These are phyloP conservation scores for Machimus rusticus DNA, from an alignment of 2,888 invertebrate species.

Conservation along the genomic window DNA sequence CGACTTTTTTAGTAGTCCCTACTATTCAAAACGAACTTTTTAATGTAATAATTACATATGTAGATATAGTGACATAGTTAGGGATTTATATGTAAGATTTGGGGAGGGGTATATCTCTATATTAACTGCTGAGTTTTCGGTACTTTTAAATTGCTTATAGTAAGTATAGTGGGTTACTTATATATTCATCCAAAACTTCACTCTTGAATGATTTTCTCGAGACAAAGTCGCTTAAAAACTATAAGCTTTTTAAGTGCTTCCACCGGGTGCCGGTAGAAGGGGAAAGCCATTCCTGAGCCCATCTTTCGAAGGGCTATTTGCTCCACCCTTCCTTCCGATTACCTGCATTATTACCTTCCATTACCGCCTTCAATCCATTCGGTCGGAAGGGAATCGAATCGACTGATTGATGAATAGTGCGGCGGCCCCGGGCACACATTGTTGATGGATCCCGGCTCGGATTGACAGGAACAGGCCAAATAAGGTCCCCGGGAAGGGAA, in stretches of 20 bases:
- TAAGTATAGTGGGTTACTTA: not conserved
- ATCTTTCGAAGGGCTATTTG: not conserved
- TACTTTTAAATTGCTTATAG: not conserved
- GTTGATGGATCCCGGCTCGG: not conserved
- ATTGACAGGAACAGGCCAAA: not conserved
- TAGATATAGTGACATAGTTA: too few species aligned
- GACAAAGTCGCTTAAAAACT: not conserved
- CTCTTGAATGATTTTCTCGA: not conserved
- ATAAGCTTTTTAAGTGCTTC: not conserved
- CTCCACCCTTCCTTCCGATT: not conserved
- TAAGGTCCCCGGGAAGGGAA: not conserved
- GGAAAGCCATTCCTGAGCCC: not conserved
- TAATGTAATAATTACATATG: too few species aligned
- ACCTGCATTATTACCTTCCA: not conserved
- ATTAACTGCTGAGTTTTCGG: too few species aligned
- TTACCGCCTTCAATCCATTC: not conserved
- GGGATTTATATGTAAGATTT: too few species aligned
- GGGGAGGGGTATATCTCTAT: too few species aligned
- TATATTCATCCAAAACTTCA: not conserved
- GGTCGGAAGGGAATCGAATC: not conserved
- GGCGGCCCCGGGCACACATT: not conserved
- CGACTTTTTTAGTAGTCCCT: too few species aligned
- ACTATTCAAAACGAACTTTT: too few species aligned
- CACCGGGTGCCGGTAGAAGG: not conserved
- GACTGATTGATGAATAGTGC: not conserved